A percentile compares a stretch with the other conserved stretches of the same genome.
Conservation (phyloP, 2,888 invertebrate species). For the Caenorhabditis japonica region DNA sequence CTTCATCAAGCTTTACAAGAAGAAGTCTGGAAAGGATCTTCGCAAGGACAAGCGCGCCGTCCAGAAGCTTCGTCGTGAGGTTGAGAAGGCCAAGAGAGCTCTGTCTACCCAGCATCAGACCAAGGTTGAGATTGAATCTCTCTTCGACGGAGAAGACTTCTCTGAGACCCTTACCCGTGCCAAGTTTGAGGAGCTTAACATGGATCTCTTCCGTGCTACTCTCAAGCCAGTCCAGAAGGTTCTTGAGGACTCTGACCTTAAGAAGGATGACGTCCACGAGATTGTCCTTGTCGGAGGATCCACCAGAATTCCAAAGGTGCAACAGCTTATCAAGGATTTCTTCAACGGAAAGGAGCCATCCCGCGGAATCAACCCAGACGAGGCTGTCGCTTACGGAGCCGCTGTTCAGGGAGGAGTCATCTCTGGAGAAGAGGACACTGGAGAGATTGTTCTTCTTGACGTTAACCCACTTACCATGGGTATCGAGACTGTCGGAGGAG, state of each 20-base stretch:
- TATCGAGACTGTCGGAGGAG: constrained; percentile 99
- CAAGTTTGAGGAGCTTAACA: constrained; percentile 83
- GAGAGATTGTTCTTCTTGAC: constrained; percentile 94
- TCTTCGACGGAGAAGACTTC: constrained; percentile 98
- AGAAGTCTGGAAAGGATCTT: constrained; percentile 78
- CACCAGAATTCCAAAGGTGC: constrained; percentile 98
- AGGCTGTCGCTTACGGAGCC: constrained; percentile 94
- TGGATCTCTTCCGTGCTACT: constrained; percentile 85
- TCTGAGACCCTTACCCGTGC: constrained; percentile 96
- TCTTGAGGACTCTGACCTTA: constrained; percentile 96
- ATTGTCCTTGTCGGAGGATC: constrained; percentile 99
- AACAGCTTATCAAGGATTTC: constrained; percentile 82
- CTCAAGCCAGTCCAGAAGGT: constrained; percentile 92
- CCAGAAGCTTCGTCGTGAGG: constrained; percentile 78
- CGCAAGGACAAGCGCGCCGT: constrained; percentile 78
- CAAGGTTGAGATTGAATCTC: constrained; percentile 94
- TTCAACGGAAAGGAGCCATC: constrained; percentile 98
- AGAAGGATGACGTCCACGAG: constrained; percentile 97
- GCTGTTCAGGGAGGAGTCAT: constrained; percentile 98
- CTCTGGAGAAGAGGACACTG: constrained; percentile 88
- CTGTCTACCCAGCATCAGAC: constrained; percentile 89
- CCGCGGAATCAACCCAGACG: constrained; percentile 83
- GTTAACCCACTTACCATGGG: constrained; percentile 99
- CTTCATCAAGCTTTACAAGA: constrained; percentile 88
- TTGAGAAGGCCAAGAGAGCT: constrained; percentile 81